phyloP scores from a whole-genome alignment of 2,797 vertebrate species.

The Remorina albescens region DNA sequence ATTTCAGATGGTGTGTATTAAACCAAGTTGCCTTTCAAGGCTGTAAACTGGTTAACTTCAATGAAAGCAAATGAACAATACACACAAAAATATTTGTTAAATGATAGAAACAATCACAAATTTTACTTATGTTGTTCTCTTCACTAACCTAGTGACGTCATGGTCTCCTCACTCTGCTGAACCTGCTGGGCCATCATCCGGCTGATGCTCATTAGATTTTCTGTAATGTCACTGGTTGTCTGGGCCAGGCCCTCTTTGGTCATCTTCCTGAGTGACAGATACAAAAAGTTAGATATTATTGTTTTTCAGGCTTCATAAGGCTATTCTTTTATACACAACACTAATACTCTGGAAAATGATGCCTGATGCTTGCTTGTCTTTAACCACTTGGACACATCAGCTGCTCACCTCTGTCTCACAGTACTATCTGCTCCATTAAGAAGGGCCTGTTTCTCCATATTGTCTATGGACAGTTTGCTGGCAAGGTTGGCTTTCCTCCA shows the following conservation, averaged over 20 bases:
- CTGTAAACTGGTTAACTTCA: neutral
- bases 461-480: constrained; percentile 95
- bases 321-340: neutral
- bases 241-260: constrained; percentile 93
- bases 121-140: neutral
- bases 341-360: neutral
- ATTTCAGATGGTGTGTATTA: neutral
- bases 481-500: constrained; percentile 98
- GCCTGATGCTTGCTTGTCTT: neutral
- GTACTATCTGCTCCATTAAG: constrained; percentile 85
- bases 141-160: constrained; percentile 89
- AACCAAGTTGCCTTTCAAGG: neutral
- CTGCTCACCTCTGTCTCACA: constrained; percentile 89
- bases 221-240: constrained; percentile 91
- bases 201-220: constrained; percentile 96
- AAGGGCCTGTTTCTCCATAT: constrained; percentile 93
- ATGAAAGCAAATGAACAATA: neutral
- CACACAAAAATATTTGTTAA: neutral
- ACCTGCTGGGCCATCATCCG: constrained; percentile 99
- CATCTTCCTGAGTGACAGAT: constrained; percentile 84
- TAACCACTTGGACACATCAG: neutral
- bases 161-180: constrained; percentile 93
- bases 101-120: neutral
- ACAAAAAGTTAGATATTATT: neutral
- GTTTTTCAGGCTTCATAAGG: too few relatives aligned